Base-by-base conservation (phyloP, 2,888 invertebrate genomes). In the Ichneumon xanthorius region DNA sequence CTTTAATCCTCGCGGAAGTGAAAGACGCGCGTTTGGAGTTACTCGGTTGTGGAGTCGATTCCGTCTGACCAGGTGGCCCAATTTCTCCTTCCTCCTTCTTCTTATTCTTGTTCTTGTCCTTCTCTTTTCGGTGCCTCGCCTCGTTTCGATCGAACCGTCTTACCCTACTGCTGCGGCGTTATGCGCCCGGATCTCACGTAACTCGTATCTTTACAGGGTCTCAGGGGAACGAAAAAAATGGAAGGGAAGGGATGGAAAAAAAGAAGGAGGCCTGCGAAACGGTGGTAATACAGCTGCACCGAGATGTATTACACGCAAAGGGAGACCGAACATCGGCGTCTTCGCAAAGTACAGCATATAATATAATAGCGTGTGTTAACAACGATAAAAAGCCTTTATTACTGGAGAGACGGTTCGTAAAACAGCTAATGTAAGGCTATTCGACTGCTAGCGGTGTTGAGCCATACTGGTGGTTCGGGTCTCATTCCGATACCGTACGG, bases 41-140 rank as follows among this genome's bases (percentile, higher is more conserved):
- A 45, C 61, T 40, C 33, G 72, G 67, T 26, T 33, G 71, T n/a
- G 53, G n/a, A 61, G 80, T 53, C 80, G 81, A 76, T 81, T 87
- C 73, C 72, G 86, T 73, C 80, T 82, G 85, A 85, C 86, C 86
- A 83, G 85, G 85, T 87, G 86, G 86, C 86, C 86, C 85, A 87
- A 85, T 85, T 87, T 85, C 86, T 16, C 73, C 61, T 72, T 58
- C 58, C 65, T 76, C 26, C 26, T 26, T 26, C 26, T 26, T 26
- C 79, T 79, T 82, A 72, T 82, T 77, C 82, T 45, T 45, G 14
- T 58, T 77, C 75, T 22, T 55, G n/a, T 53, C 58, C 33, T 58
- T 78, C 37, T 78, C 67, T 50, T 70, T 30, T 30, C 30, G 65
- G 30, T 45, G 40, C 76, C 19, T 76, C 77, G 65, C 30, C 48